Evolutionary conservation across 2,113 vertebrate genomes (phyloP), one percentile per base, ranked within the genome.

Genomic region (Pelobates fuscus): DNA sequence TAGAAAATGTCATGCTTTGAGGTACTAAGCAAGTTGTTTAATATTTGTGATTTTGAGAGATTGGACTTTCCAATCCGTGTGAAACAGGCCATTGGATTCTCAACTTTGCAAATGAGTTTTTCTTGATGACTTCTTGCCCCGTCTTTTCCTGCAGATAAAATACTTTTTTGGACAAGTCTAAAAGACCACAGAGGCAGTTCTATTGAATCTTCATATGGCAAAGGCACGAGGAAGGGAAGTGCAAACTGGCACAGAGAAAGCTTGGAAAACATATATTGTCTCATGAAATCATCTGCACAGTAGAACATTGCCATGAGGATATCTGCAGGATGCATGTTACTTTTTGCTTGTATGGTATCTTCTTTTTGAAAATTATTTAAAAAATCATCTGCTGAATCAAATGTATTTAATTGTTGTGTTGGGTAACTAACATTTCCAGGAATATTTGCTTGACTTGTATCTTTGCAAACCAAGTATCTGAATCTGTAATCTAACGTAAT

Each of bases 171-270:
- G 18, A 93, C 80, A 77, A 89, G 86, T 12, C 78, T 81, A 71
- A 93, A 82, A 58, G 89, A 80, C 83, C 88, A 92, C 63, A 91
- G 77, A 10, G 86, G 91, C 71, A 88, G 87, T 44, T 90, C 86
- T 7, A 88, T 85, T 18, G 55, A 27, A 17, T 73, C 54, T 20
- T 80, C 81, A 67, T 81, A 70, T 0, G 85, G 85, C 69, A 82
- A 81, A 11, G 89, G 89, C 4, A 92, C 82, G 64, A 92, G 82
- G 57, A 93, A 78, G 25, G 90, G 91, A 10, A 94, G 79, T 0
- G 90, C 90, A 21, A 90, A 91, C 2, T 91, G 92, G 84, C 90
- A 93, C 65, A 88, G 78, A 0, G 90, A 88, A 5, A 94, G 79
- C 76, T 93, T 94, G 29, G 78, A 88, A 0, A 82, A 65, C 24